A percentile compares a stretch with the other conserved stretches of the same genome.
These are phyloP conservation scores for Philopotamus ludificatus DNA, from an alignment of 1,140 invertebrate genomes.

Conservation along the genomic window DNA sequence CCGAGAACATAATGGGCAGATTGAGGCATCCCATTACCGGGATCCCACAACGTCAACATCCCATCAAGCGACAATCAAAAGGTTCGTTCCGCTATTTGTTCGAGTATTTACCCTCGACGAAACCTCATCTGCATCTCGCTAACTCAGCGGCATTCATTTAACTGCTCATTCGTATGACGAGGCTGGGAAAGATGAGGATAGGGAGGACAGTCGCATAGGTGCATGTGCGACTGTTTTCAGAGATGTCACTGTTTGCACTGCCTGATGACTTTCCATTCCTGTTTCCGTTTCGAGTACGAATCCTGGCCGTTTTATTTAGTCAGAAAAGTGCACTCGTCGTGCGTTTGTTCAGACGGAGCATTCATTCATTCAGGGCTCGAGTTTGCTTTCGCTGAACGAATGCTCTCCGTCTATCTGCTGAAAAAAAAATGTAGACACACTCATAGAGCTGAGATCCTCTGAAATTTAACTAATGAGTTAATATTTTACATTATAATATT, in stretches of 20 bases:
- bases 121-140: conserved; percentile 28
- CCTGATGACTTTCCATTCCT: conserved; percentile 16
- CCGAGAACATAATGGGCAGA: not conserved
- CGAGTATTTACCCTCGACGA: conserved; percentile 10
- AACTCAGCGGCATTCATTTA: conserved; percentile 26
- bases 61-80: conserved; percentile 3
- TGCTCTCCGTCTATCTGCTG: no score
- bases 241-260: conserved; percentile 4
- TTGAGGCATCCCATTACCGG: conserved; percentile 11
- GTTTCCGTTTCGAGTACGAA: conserved; percentile 15
- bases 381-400: not conserved
- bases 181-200: no score
- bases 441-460: no score
- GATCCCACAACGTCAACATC: conserved; percentile 13
- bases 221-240: no score
- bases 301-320: conserved; percentile 24
- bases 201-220: no score
- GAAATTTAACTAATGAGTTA: no score
- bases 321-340: conserved; percentile 7
- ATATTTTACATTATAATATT: no score
- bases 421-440: no score
- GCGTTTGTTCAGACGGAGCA: not conserved
- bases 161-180: conserved; percentile 15
- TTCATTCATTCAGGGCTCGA: not conserved
- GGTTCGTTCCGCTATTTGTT: conserved; percentile 6